phyloP scores from a whole-genome alignment of 1,140 invertebrate genomes.

The Monomorium pharaonis region DNA sequence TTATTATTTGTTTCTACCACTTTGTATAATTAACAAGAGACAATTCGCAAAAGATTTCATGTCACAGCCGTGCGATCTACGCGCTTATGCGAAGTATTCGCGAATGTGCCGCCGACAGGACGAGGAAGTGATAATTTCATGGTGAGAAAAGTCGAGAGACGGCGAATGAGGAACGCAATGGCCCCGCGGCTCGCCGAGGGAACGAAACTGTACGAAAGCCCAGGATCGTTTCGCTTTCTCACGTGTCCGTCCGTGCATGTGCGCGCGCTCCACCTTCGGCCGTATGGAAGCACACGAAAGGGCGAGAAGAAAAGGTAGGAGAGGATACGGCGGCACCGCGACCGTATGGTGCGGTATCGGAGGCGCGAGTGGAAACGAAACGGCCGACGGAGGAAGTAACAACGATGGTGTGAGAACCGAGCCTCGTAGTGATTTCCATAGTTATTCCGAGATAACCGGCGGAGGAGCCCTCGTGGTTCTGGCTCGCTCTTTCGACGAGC shows the following conservation, averaged over 20 bases:
- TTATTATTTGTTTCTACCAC: background rate
- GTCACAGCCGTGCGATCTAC: background rate
- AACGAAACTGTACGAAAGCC: constrained; percentile 60
- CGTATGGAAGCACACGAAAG: constrained; percentile 17
- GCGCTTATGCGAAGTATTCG: background rate
- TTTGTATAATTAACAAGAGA: background rate
- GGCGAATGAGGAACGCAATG: constrained; percentile 15
- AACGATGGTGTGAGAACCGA: constrained; percentile 77
- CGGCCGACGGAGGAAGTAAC: constrained; percentile 63
- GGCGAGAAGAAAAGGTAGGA: constrained; percentile 3
- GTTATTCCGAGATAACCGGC: constrained; percentile 78
- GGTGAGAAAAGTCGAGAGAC: constrained; percentile 54
- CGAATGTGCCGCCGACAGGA: constrained; percentile 14
- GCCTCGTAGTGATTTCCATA: constrained; percentile 78
- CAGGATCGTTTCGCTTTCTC: constrained; percentile 61
- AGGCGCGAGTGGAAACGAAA: constrained; percentile 64
- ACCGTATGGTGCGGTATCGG: constrained; percentile 35
- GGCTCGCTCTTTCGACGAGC: constrained; percentile 58
- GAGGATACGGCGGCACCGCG: constrained; percentile 32
- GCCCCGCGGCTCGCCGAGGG: constrained; percentile 29
- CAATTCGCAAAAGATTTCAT: background rate
- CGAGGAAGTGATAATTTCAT: constrained; percentile 65
- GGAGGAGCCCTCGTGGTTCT: constrained; percentile 64
- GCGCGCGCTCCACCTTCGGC: constrained; percentile 20
- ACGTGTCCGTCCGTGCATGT: constrained; percentile 52